These are phyloP conservation scores for Toxonevra muliebris DNA, from an alignment of 2,888 invertebrate species.

Conservation along the genomic window DNA sequence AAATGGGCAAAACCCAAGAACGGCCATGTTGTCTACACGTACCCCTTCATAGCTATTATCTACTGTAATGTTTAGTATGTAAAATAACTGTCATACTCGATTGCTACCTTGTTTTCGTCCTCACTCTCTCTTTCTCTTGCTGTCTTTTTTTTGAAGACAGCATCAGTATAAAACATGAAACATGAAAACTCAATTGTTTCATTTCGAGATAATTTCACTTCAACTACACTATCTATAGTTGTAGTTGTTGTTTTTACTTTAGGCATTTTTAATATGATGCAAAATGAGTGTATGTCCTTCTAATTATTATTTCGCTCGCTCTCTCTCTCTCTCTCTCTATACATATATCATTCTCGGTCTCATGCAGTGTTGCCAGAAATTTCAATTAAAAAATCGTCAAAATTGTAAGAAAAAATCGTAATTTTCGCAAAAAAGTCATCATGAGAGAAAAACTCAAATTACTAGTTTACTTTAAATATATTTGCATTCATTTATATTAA, in stretches of 20 bases:
- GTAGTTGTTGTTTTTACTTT: slow-evolving; percentile 6
- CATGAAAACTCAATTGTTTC: slow-evolving; percentile 20
- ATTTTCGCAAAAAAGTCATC: too few species aligned
- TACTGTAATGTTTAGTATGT: too few species aligned
- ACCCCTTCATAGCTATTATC: too few species aligned
- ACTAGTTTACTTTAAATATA: too few species aligned
- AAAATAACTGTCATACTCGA: too few species aligned
- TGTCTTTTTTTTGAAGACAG: not conserved
- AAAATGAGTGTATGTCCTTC: not conserved
- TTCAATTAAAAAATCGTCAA: too few species aligned
- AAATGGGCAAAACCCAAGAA: not conserved
- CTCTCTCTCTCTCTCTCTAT: too few species aligned
- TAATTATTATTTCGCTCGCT: not conserved
- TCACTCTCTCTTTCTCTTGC: not conserved
- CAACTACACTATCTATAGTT: not conserved
- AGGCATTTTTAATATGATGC: slow-evolving; percentile 5
- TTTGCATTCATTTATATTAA: too few species aligned
- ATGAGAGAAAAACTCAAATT: too few species aligned
- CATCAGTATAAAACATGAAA: not conserved
- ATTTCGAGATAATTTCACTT: slow-evolving; percentile 20
- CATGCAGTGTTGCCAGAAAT: too few species aligned
- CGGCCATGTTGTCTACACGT: not conserved
- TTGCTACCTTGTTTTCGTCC: not conserved
- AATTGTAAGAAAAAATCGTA: too few species aligned
- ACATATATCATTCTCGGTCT: too few species aligned